These are phyloP conservation scores for Lichenostomus cassidix DNA, from an alignment of 2,113 vertebrate species.

Conservation along the genomic window DNA sequence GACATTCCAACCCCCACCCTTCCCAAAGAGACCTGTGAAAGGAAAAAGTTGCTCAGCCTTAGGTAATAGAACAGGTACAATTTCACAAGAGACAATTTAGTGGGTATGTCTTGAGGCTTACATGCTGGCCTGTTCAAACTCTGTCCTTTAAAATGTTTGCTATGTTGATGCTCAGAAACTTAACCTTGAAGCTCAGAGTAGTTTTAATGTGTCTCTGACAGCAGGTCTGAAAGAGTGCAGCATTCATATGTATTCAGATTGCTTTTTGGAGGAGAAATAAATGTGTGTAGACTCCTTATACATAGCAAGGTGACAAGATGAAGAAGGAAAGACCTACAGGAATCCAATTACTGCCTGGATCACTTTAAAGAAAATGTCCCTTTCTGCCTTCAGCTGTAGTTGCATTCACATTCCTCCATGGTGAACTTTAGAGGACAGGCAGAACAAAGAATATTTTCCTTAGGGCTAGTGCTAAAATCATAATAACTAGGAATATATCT, in stretches of 20 bases:
- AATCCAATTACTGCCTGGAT: not conserved
- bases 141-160: not conserved
- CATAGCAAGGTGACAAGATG: not conserved
- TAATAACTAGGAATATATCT: not conserved
- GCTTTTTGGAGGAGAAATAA: not conserved
- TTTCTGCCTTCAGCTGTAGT: not conserved
- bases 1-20: not conserved
- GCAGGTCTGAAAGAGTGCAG: not conserved
- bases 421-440: not conserved
- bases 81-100: not conserved
- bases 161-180: not conserved
- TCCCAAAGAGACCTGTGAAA: not conserved
- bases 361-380: not conserved
- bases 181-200: not conserved
- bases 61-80: not conserved
- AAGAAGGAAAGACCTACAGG: not conserved
- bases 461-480: not conserved
- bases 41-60: not conserved
- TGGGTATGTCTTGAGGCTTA: not conserved
- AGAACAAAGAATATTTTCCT: not conserved
- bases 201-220: not conserved
- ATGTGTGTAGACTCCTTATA: not conserved
- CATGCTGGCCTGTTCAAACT: not conserved
- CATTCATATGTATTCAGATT: not conserved
- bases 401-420: not conserved